phyloP scores from a whole-genome alignment of 2,113 vertebrate genomes.

The Seriola rivoliana region DNA sequence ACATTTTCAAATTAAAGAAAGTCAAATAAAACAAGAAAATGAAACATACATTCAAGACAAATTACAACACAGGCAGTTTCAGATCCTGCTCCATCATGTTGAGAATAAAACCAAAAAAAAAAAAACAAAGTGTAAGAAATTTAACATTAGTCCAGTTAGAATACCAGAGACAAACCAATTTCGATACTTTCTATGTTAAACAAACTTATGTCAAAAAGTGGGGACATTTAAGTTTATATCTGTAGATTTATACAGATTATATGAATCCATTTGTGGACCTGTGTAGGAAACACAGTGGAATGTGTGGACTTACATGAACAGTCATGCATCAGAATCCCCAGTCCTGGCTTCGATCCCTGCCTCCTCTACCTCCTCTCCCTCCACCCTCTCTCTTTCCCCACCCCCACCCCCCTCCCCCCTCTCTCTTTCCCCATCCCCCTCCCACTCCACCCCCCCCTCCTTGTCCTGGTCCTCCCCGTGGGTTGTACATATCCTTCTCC shows the following conservation, averaged over 20 bases:
- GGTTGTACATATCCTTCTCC: constrained; percentile 79
- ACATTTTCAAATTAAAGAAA: background rate
- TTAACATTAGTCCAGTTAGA: background rate
- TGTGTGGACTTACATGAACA: constrained; percentile 5
- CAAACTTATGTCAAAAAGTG: too few relatives aligned
- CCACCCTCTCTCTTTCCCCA: too few relatives aligned
- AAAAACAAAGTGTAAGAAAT: background rate
- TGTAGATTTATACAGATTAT: too few relatives aligned
- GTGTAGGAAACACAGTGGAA: background rate
- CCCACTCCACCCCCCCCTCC: constrained; percentile 23
- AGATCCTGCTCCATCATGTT: constrained; percentile 7
- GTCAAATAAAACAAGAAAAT: background rate
- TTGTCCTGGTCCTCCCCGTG: constrained; percentile 43
- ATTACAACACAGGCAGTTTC: background rate
- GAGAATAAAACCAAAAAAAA: constrained; percentile 2
- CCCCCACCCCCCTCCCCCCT: constrained; percentile 7
- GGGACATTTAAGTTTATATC: background rate
- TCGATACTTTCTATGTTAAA: background rate
- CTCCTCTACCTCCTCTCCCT: constrained; percentile 8
- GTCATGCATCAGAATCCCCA: constrained; percentile 69
- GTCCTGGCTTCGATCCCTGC: constrained; percentile 35
- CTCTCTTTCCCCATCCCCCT: constrained; percentile 34
- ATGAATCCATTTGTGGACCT: background rate
- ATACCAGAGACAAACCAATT: background rate
- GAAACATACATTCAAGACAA: constrained; percentile 12